A percentile compares a stretch with the other conserved stretches of the same genome.
Conservation (phyloP, 2,888 invertebrate species). For the Aelia acuminata region DNA sequence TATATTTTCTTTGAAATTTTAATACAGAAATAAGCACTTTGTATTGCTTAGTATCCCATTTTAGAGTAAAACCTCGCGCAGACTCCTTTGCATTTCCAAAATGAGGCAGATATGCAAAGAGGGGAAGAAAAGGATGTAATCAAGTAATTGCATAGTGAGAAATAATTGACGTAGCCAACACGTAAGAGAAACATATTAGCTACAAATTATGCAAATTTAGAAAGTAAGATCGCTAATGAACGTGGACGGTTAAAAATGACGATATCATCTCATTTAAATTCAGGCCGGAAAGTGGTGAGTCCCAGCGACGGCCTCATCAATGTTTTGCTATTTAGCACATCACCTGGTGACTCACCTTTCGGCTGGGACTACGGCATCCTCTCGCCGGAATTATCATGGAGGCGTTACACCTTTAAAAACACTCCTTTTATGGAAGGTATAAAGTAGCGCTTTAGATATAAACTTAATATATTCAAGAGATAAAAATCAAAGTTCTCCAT, state of each 20-base stretch:
- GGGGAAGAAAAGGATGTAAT: too few relatives aligned
- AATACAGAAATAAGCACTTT: too few relatives aligned
- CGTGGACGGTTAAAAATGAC: not conserved
- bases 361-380: not conserved
- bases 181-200: not conserved
- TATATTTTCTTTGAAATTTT: too few relatives aligned
- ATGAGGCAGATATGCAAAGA: too few relatives aligned
- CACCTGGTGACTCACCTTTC: conserved; percentile 13
- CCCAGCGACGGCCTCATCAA: not conserved
- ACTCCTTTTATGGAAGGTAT: not conserved
- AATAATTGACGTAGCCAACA: not conserved
- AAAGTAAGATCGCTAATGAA: not conserved
- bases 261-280: not conserved
- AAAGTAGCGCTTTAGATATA: not conserved
- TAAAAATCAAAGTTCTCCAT: not conserved
- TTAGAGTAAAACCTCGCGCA: too few relatives aligned
- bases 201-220: not conserved
- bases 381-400: not conserved
- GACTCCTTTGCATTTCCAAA: too few relatives aligned
- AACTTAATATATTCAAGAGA: conserved; percentile 9
- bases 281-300: not conserved
- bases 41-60: too few relatives aligned
- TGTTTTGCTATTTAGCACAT: conserved; percentile 24
- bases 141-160: too few relatives aligned
- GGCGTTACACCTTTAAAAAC: not conserved